Evolutionary conservation across 2,113 vertebrate species (phyloP).

Genomic region (Boulengerochromis microlepis): DNA sequence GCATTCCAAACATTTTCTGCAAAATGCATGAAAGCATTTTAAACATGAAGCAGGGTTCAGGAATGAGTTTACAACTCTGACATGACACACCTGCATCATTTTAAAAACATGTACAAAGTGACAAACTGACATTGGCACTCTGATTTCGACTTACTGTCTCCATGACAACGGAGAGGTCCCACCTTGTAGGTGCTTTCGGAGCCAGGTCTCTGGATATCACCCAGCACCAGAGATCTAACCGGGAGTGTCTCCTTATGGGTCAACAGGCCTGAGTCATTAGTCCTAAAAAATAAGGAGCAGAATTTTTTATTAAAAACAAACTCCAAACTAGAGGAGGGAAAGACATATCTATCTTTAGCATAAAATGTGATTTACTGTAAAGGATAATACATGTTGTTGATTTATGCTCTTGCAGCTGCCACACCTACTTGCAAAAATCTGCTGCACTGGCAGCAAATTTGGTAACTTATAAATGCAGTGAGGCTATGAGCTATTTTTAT

Average conservation of each 20-base stretch:
- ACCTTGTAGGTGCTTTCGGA: conserved; percentile 86
- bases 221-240: conserved; percentile 80
- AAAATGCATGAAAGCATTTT: neutral
- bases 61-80: neutral
- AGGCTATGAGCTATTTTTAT: neutral
- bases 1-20: conserved; percentile 90
- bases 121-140: neutral
- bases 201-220: conserved; percentile 77
- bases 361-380: neutral
- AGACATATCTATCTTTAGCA: neutral
- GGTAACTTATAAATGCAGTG: neutral
- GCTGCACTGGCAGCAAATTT: neutral
- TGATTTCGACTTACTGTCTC: conserved; percentile 84
- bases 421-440: neutral
- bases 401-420: neutral
- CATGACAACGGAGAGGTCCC: conserved; percentile 83
- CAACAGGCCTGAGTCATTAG: conserved; percentile 82
- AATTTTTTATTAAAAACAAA: neutral
- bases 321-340: neutral
- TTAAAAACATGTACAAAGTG: neutral
- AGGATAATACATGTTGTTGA: neutral
- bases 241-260: conserved; percentile 88
- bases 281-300: conserved; percentile 61
- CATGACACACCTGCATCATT: neutral
- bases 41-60: neutral